A percentile compares a stretch with the other conserved stretches of the same genome.
Evolutionary conservation across 2,113 vertebrate genomes (phyloP).

Genomic region (Bos indicus): DNA sequence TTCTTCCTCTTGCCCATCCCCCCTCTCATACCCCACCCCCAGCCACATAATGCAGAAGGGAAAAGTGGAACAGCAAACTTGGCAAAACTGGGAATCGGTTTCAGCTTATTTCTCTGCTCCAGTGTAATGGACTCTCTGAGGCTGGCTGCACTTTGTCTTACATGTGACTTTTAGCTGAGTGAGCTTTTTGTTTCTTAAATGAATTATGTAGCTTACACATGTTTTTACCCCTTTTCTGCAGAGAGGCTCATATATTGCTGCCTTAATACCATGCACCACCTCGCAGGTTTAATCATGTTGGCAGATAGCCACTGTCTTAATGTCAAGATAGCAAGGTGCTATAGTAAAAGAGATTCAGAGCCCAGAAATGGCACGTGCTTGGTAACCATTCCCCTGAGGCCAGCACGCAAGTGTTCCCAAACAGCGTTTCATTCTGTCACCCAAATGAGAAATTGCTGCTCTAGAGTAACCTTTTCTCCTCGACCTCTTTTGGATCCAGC

Average conservation of each 20-base stretch:
- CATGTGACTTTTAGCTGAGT: background rate
- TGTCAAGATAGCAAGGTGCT: background rate
- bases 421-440: background rate
- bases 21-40: too few species aligned
- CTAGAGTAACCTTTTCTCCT: background rate
- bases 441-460: background rate
- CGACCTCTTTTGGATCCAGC: background rate
- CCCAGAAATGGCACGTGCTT: background rate
- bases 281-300: background rate
- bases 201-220: background rate
- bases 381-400: background rate
- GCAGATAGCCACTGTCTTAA: background rate
- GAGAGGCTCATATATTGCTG: background rate
- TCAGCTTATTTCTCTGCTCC: background rate
- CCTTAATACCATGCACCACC: background rate
- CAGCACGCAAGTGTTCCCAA: background rate
- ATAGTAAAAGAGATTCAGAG: background rate
- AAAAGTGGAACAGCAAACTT: background rate
- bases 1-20: background rate
- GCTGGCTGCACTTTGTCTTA: background rate
- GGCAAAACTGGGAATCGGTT: background rate
- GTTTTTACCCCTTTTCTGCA: background rate
- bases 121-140: background rate
- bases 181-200: background rate
- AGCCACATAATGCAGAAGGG: background rate